Evolutionary conservation across 2,888 invertebrate species (phyloP).

Genomic region (Pachydiplax longipennis): DNA sequence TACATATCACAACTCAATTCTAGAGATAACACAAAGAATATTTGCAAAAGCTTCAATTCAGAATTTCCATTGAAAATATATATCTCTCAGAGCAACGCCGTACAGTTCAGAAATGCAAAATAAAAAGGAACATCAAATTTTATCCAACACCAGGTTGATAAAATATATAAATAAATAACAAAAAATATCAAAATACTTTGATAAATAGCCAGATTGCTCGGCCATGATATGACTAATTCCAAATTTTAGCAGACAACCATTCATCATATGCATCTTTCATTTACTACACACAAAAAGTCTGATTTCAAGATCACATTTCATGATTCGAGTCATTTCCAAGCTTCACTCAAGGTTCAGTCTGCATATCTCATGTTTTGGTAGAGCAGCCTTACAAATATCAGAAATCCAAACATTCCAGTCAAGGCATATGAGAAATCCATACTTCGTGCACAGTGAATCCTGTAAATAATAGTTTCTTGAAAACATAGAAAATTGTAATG

Average conservation of each 20-base stretch:
- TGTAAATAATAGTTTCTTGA: not conserved
- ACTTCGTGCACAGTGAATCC: not conserved
- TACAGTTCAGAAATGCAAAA: not conserved
- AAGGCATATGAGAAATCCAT: conserved; percentile 28
- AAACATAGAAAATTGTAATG: too few relatives aligned
- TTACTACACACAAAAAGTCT: too few relatives aligned
- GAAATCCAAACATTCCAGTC: not conserved
- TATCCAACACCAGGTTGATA: conserved; percentile 5
- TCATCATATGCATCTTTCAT: too few relatives aligned
- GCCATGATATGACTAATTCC: not conserved
- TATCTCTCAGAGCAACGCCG: not conserved
- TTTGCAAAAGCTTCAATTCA: too few relatives aligned
- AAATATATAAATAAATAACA: conserved; percentile 38
- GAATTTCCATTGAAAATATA: not conserved
- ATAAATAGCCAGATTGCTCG: not conserved
- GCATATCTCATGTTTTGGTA: conserved; percentile 6
- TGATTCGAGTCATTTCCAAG: not conserved
- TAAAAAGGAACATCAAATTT: not conserved
- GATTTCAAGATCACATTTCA: too few relatives aligned
- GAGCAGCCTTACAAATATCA: conserved; percentile 12
- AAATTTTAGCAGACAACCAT: not conserved
- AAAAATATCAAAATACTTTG: conserved; percentile 5
- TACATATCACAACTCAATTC: too few relatives aligned
- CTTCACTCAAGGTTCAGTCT: not conserved
- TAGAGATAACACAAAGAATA: too few relatives aligned